A percentile compares a stretch with the other conserved stretches of the same genome.
Conservation (phyloP, 2,888 invertebrate genomes). For the Augochlorella aurata region DNA sequence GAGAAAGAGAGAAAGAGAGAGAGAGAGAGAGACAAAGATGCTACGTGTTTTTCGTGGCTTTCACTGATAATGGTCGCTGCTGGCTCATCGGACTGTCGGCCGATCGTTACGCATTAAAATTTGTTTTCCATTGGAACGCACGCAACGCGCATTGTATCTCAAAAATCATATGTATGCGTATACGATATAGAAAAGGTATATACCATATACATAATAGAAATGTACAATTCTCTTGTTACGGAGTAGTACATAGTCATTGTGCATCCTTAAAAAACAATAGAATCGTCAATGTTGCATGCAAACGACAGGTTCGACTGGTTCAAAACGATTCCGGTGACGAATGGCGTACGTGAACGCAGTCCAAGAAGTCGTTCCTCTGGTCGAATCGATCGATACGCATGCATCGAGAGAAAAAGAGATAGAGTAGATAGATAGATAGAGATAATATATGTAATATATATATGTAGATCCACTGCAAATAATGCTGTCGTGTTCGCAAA, state of each 20-base stretch:
- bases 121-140: slow-evolving; percentile 19
- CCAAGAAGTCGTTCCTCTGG: slow-evolving; percentile 48
- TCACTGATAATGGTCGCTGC: slow-evolving; percentile 82
- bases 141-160: background rate
- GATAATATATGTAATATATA: background rate
- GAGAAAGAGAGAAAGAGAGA: background rate
- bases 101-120: slow-evolving; percentile 55
- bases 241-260: slow-evolving; percentile 81
- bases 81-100: slow-evolving; percentile 78
- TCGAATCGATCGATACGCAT: slow-evolving; percentile 60
- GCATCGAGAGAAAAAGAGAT: slow-evolving; percentile 54
- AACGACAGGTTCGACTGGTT: slow-evolving; percentile 67
- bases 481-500: slow-evolving; percentile 49
- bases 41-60: slow-evolving; percentile 74
- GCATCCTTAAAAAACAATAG: slow-evolving; percentile 80
- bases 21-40: slow-evolving; percentile 11
- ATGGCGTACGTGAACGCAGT: slow-evolving; percentile 40
- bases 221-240: slow-evolving; percentile 16
- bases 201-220: slow-evolving; percentile 21
- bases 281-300: slow-evolving; percentile 79
- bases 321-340: slow-evolving; percentile 51
- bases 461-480: slow-evolving; percentile 63
- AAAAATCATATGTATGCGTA: background rate
- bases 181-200: slow-evolving; percentile 8
- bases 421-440: background rate